Evolutionary conservation across 2,797 vertebrate genomes (phyloP), one percentile per base, ranked within the genome.

Genomic region (Esox lucius): DNA sequence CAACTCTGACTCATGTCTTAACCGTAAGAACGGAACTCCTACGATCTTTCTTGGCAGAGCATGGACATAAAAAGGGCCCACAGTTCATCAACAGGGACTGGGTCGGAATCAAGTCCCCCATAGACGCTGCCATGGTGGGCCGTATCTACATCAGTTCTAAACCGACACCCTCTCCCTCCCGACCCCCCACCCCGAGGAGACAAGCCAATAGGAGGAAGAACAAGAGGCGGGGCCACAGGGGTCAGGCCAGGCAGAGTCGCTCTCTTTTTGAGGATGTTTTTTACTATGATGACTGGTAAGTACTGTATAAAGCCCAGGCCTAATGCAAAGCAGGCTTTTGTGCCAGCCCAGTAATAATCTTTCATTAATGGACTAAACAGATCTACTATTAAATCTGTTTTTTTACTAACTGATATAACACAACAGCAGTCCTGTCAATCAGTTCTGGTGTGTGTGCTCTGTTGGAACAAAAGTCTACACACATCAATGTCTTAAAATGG

Each of bases 91-190:
- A 87, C 17, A 83, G 11, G 12, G 91, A 96, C 91, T 99, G 97
- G 97, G 72, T 71, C 0, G 97, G 97, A 6, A 73, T 98, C 77
- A 92, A 90, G 0, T 67, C 84, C n/a, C 84, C 73, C 0, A 77
- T 99, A 74, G 95, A 98, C 0, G 97, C 97, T 0, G 95, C 94
- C 79, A 92, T 98, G 93, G 94, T 96, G 0, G 96, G 97, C 42
- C 93, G 86, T 15, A 90, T 98, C 74, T 94, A 95, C 6, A 56
- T 97, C 80, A 90, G 86, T 28, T 88, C 89, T 12, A 83, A 72
- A 2, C 0, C 84, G 8, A 87, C 85, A 1, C 28, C 73, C 1
- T 6, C 86, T 0, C 65, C 84, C 31, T 56, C 79, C 46, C 56
- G 73, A 2, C 17, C 64, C 6, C 46, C 56, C 59, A 7, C 31